These are phyloP conservation scores for Auanema freiburgensis DNA, from an alignment of 2,888 invertebrate species.

Conservation along the genomic window DNA sequence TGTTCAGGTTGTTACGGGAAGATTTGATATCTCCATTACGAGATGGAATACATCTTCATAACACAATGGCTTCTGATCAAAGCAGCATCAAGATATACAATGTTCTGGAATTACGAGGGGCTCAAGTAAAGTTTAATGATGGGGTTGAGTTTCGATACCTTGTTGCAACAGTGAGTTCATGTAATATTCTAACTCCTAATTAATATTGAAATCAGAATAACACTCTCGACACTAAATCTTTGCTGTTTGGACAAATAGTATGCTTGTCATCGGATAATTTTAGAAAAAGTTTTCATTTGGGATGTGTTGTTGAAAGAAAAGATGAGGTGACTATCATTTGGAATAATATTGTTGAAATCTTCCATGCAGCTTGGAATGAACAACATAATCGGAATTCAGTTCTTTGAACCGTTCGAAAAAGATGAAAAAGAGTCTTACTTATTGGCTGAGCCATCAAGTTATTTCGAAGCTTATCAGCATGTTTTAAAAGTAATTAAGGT, in stretches of 20 bases:
- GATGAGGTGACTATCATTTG: constrained; percentile 59
- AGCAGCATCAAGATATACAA: constrained; percentile 25
- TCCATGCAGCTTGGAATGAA: not conserved
- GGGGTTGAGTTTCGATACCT: constrained; percentile 32
- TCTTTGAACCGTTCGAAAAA: too few species aligned
- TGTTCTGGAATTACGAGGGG: constrained; percentile 27
- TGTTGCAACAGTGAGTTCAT: constrained; percentile 12
- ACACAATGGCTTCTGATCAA: not conserved
- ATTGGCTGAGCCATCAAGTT: constrained; percentile 80
- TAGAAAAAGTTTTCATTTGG: constrained; percentile 73
- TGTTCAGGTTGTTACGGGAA: constrained; percentile 78
- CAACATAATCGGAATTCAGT: too few species aligned
- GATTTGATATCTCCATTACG: constrained; percentile 79
- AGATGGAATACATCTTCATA: constrained; percentile 70
- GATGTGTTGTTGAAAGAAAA: constrained; percentile 73
- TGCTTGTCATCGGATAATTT: constrained; percentile 77
- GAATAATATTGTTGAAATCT: not conserved
- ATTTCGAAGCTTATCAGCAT: constrained; percentile 81
- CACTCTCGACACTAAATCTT: constrained; percentile 67
- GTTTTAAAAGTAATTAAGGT: constrained; percentile 75
- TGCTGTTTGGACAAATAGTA: constrained; percentile 77
- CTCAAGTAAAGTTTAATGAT: constrained; percentile 29
- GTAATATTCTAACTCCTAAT: constrained; percentile 12
- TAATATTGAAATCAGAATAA: not conserved
- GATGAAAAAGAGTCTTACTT: constrained; percentile 48